These are phyloP conservation scores for Odontophorus gujanensis DNA, from an alignment of 2,113 vertebrate species.

Conservation along the genomic window DNA sequence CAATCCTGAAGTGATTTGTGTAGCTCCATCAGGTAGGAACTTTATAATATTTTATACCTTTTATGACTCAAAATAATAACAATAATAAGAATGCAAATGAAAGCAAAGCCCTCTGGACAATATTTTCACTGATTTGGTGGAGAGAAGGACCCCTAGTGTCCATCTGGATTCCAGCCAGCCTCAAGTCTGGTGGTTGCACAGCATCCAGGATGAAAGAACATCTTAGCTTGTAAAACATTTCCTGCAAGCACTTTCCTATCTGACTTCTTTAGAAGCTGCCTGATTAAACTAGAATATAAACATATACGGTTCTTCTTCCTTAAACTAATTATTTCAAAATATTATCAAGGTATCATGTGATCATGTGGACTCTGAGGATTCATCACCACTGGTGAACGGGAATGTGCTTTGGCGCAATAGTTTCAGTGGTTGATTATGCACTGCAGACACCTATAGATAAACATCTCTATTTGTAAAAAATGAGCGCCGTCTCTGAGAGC, in stretches of 20 bases:
- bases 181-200: constrained; percentile 19
- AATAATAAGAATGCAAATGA: constrained; percentile 61
- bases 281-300: constrained; percentile 36
- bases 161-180: constrained; percentile 66
- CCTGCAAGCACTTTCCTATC: constrained; percentile 6
- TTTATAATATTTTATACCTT: constrained; percentile 25
- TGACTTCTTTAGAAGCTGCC: constrained; percentile 42
- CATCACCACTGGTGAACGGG: constrained; percentile 56
- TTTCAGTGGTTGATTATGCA: constrained; percentile 63
- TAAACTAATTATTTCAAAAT: constrained; percentile 69
- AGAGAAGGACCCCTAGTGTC: constrained; percentile 72
- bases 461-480: constrained; percentile 71
- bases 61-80: constrained; percentile 45
- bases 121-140: constrained; percentile 47
- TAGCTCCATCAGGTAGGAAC: neutral
- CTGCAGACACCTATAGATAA: constrained; percentile 68
- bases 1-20: neutral
- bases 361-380: constrained; percentile 63
- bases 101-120: constrained; percentile 50
- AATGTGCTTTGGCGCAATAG: constrained; percentile 68
- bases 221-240: constrained; percentile 37
- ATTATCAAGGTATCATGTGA: constrained; percentile 48
- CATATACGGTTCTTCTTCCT: constrained; percentile 37
- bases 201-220: constrained; percentile 38
- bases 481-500: constrained; percentile 55